These are phyloP conservation scores for Ephialtes manifestator DNA, from an alignment of 2,888 invertebrate species.

Conservation along the genomic window DNA sequence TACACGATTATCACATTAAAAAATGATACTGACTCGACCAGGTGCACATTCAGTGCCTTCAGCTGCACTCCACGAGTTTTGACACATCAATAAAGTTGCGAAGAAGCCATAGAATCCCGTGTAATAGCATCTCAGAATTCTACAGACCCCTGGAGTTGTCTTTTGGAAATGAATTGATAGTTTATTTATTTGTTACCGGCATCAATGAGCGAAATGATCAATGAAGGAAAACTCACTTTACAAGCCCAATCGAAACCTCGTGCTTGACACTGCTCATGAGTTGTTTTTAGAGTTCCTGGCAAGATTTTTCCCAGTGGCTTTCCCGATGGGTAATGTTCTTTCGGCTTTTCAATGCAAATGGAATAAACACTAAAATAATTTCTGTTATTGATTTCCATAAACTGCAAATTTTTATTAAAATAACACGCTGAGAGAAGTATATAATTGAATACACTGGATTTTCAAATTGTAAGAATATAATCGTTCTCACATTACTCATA, in stretches of 20 bases:
- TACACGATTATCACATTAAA: too few relatives aligned
- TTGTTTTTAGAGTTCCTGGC: not conserved
- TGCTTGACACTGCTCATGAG: conserved; percentile 1
- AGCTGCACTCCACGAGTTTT: not conserved
- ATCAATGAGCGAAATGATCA: not conserved
- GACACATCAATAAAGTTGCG: not conserved
- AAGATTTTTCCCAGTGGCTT: not conserved
- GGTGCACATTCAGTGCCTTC: conserved; percentile 1
- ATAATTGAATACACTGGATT: too few relatives aligned
- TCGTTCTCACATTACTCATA: too few relatives aligned
- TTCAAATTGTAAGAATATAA: too few relatives aligned
- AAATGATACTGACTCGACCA: not conserved
- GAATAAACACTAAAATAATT: too few relatives aligned
- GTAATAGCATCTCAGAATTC: not conserved
- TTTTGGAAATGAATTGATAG: not conserved
- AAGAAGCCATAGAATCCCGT: not conserved
- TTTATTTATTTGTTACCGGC: not conserved
- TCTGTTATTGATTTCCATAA: too few relatives aligned
- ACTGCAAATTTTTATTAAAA: too few relatives aligned
- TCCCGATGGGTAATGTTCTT: not conserved
- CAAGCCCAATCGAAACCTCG: conserved; percentile 11
- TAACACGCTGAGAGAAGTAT: too few relatives aligned
- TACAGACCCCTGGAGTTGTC: not conserved
- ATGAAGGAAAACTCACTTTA: not conserved
- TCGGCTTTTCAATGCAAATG: not conserved